phyloP scores from a whole-genome alignment of 2,797 vertebrate species.

The Heliangelus exortis region DNA sequence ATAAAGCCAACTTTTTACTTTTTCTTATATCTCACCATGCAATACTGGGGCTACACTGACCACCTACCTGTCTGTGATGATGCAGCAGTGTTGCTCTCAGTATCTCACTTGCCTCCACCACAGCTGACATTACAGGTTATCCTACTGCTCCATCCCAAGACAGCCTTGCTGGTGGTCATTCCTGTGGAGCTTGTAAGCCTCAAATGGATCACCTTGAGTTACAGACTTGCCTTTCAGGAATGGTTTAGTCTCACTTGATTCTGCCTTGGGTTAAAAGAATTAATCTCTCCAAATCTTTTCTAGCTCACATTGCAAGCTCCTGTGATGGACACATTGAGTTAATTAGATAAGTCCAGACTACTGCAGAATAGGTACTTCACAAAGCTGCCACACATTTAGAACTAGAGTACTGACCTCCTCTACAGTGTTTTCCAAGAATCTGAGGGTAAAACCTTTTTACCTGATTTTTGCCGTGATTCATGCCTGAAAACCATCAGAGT shows the following conservation, averaged over 20 bases:
- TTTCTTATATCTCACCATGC: background rate
- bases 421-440: background rate
- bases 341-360: background rate
- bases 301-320: background rate
- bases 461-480: background rate
- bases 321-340: background rate
- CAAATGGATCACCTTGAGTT: background rate
- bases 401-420: background rate
- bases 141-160: background rate
- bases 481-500: background rate
- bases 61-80: background rate
- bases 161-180: background rate
- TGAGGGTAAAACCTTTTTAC: background rate
- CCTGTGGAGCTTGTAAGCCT: background rate
- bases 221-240: background rate
- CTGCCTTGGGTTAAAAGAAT: background rate
- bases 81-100: background rate
- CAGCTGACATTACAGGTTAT: background rate
- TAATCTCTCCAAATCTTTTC: background rate
- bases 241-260: background rate
- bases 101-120: background rate
- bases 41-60: background rate
- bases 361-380: background rate
- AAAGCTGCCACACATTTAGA: background rate
- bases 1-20: background rate